A percentile compares a stretch with the other conserved stretches of the same genome.
Evolutionary conservation across 2,888 invertebrate species (phyloP).

Genomic region (Drosophila incognita): DNA sequence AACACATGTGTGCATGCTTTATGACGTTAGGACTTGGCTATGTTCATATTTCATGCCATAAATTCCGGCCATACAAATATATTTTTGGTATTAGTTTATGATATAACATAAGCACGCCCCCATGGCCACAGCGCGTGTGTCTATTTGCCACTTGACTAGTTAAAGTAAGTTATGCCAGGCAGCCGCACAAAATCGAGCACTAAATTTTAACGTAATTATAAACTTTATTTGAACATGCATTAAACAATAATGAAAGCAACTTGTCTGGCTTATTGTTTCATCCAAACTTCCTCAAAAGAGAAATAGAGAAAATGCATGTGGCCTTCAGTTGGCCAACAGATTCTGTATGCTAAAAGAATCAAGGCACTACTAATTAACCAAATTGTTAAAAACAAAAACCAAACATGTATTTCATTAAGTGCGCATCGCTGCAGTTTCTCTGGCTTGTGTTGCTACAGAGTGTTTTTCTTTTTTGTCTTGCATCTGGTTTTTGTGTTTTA

Average conservation of each 20-base stretch:
- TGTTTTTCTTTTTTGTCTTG: constrained; percentile 2
- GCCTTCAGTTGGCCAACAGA: constrained; percentile 39
- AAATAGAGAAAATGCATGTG: constrained; percentile 18
- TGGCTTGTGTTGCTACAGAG: neutral
- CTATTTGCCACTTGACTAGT: constrained; percentile 34
- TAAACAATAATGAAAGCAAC: constrained; percentile 32
- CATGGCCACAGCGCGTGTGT: constrained; percentile 22
- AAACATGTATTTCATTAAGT: constrained; percentile 72
- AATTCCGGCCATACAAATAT: constrained; percentile 53
- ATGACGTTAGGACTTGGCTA: constrained; percentile 45
- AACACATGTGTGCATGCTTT: constrained; percentile 61
- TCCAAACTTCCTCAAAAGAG: constrained; percentile 3
- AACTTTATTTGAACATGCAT: constrained; percentile 60
- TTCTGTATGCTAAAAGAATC: constrained; percentile 35
- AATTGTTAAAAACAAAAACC: constrained; percentile 71
- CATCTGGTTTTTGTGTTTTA: constrained; percentile 6
- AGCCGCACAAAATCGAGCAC: constrained; percentile 54
- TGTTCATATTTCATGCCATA: constrained; percentile 73
- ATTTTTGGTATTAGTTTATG: constrained; percentile 58
- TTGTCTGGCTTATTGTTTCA: constrained; percentile 24
- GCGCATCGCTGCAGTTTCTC: constrained; percentile 7
- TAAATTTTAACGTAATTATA: constrained; percentile 76
- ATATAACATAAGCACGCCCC: constrained; percentile 46
- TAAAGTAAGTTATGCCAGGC: constrained; percentile 37
- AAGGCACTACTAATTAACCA: constrained; percentile 69